Evolutionary conservation across 2,797 vertebrate species (phyloP), one percentile per base, ranked within the genome.

Genomic region (Scyliorhinus canicula): DNA sequence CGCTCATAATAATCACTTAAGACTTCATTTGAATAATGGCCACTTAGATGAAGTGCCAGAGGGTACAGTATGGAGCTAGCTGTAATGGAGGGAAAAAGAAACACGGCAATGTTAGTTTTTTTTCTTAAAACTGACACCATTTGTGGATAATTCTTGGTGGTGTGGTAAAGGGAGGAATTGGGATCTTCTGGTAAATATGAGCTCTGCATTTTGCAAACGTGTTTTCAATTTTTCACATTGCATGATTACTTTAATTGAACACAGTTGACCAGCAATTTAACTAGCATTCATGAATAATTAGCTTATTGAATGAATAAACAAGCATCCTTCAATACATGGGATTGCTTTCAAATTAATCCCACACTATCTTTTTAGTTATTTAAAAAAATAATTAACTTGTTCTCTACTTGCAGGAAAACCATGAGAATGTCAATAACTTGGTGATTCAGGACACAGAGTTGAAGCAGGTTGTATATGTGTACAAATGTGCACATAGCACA

Each of bases 391-490:
- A 40, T 6, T 79, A 44, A 16, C 65, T 55, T n/a, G 57, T 71
- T 47, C 84, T 16, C 79, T 91, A 9, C 4, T 95, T 96, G 96
- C 95, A 99, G 99, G 99, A 99, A 97, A 98, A 99, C 97, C 98
- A 99, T 0, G 98, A 99, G 95, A 98, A 98, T 5, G 98, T 95
- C 40, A 96, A 98, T 74, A 96, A 97, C 95, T 97, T 99, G 97
- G 96, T 98, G 94, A 99, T 99, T 96, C 97, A 96, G 0, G 96
- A 99, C 95, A 99, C 99, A 0, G 98, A 99, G 96, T 95, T 99
- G 95, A 99, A 99, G 96, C 99, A 99, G 96, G 99, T 99, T 96
- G 98, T 98, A 0, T 99, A 99, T 35, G 97, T 98, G 93, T 99
- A 96, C 96, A 99, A 99, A 96, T 99, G 99, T 96, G 98, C 97